These are phyloP conservation scores for Smittia sp. DNA, from an alignment of 2,888 invertebrate species.

Conservation along the genomic window DNA sequence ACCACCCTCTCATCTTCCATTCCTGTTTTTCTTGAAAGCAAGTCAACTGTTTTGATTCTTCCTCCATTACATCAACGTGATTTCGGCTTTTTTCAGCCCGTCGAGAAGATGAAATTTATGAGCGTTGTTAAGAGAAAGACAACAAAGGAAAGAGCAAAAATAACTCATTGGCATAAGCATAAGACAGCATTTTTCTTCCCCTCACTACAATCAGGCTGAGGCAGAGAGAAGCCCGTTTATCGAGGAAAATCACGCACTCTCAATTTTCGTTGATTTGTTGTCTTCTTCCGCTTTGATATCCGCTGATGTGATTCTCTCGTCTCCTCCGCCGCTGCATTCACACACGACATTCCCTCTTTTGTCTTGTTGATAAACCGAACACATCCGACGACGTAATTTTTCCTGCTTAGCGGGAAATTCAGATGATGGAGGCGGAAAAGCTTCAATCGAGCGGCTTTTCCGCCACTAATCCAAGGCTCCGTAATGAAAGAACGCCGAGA, in stretches of 20 bases:
- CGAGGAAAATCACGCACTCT: neutral
- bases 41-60: neutral
- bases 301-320: neutral
- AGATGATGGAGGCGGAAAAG: no score
- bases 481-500: no score
- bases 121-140: neutral
- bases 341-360: no score
- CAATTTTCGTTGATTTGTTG: slow-evolving; percentile 4
- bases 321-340: neutral
- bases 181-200: neutral
- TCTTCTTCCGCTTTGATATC: neutral
- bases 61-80: neutral
- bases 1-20: neutral
- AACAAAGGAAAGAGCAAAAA: neutral
- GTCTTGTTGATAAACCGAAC: no score
- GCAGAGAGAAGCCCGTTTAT: neutral
- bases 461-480: no score
- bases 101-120: slow-evolving; percentile 1
- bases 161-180: neutral
- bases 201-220: neutral
- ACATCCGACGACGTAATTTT: no score
- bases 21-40: neutral
- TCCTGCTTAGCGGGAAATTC: no score
- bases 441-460: no score
- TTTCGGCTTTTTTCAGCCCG: neutral